Base-by-base conservation (phyloP, 2,888 invertebrate species). In the Agrilus cyanescens region DNA sequence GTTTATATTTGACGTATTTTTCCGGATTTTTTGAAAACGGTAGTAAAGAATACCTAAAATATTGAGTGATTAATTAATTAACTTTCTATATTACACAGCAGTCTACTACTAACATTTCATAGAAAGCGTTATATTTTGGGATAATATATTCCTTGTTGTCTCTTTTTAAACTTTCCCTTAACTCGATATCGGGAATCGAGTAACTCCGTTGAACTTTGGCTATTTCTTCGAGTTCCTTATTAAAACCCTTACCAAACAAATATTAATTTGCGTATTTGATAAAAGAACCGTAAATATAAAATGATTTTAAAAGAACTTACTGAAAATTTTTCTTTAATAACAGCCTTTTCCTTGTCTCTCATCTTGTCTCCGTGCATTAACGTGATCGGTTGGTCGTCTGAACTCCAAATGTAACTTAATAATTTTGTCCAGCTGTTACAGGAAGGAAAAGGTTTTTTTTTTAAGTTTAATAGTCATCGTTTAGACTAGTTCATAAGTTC, bases 211-310 rank as follows among this genome's bases (percentile, higher is more conserved):
- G 95, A 25, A 79, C 76, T 53, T 84, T 81, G 2, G 81, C 77
- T 12, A 85, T 77, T 56, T 95, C 94, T 59, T 96, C 95, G 62
- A 96, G 82, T 67, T 96, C 96, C 62, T 91, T 90, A 67, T 96
- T 95, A 67, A 96, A 96, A 38, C 85, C 83, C 90, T 93, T 60
- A 14, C 43, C 45, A n/a, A 42, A 45, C 18, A 35, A 14, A 12
- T 25, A 38, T 12, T 29, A 34, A 39, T 44, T 34, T 38, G 25
- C 10, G 20, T 20, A 20, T 10, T 10, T 25, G n/a, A n/a, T n/a
- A n/a, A n/a, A n/a, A n/a, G n/a, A n/a, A n/a, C n/a, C n/a, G 20
- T 20, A 20, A 48, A 35, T 45, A 39, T n/a, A 41, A 36, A 36
- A 30, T 35, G 41, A 30, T 6, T 4, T 31, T 29, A 34, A 14